Evolutionary conservation across 53 echinoderm and acorn worm species (phyloP).

Genomic region (Paracentrotus lividus): DNA sequence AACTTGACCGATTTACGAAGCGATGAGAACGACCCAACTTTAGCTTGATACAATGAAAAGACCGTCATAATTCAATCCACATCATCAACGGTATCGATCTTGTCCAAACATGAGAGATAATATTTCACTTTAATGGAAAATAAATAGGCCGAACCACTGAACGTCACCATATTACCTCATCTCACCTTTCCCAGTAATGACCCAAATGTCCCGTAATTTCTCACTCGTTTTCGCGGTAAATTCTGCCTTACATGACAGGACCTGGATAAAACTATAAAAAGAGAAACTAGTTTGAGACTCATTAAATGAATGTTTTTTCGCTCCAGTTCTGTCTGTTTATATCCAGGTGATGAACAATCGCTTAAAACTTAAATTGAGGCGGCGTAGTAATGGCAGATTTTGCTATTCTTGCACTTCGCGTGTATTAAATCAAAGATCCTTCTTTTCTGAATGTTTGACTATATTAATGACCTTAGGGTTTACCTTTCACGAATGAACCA

Average conservation of each 20-base stretch:
- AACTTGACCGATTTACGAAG: too few relatives aligned
- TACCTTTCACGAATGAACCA: not conserved
- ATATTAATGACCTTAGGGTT: not conserved
- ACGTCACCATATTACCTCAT: slow-evolving; percentile 19
- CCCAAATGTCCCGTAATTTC: slow-evolving; percentile 46
- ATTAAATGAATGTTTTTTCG: slow-evolving; percentile 28
- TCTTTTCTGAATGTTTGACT: not conserved
- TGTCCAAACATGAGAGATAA: slow-evolving; percentile 29
- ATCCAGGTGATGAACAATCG: not conserved
- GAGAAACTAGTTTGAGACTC: not conserved
- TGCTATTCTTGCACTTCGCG: not conserved
- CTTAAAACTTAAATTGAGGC: not conserved
- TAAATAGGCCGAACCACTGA: slow-evolving; percentile 36
- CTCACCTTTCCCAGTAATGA: slow-evolving; percentile 37
- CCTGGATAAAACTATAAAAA: not conserved
- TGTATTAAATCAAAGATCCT: not conserved
- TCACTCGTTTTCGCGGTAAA: slow-evolving; percentile 32
- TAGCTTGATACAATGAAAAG: not conserved
- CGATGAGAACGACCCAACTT: slow-evolving; percentile 41
- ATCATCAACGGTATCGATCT: slow-evolving; percentile 18
- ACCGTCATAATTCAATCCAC: slow-evolving; percentile 13
- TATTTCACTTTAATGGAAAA: slow-evolving; percentile 45
- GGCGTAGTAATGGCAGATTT: slow-evolving; percentile 12
- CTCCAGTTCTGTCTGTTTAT: slow-evolving; percentile 43
- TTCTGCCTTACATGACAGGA: slow-evolving; percentile 7